A percentile compares a stretch with the other conserved stretches of the same genome.
These are phyloP conservation scores for Agriotes lineatus DNA, from an alignment of 2,888 invertebrate species.

Conservation along the genomic window DNA sequence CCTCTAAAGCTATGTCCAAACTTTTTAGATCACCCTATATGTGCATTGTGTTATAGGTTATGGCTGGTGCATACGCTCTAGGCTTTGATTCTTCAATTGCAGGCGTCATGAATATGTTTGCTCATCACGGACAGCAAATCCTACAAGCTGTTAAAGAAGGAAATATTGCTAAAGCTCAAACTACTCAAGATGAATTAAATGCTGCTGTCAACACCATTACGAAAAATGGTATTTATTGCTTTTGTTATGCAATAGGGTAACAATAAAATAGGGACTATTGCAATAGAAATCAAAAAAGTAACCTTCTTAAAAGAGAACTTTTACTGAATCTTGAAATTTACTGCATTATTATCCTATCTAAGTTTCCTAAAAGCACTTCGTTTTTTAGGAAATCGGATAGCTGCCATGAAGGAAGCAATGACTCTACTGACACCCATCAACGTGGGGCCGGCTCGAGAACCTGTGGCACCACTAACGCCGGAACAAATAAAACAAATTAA, in stretches of 20 bases:
- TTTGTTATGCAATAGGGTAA: too few species aligned
- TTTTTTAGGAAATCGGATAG: conserved; percentile 72
- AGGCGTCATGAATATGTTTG: conserved; percentile 77
- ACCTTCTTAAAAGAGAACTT: too few species aligned
- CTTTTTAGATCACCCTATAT: too few species aligned
- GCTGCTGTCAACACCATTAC: conserved; percentile 60
- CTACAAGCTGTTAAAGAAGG: conserved; percentile 68
- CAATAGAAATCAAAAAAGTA: too few species aligned
- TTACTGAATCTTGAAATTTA: too few species aligned
- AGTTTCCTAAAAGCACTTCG: too few species aligned
- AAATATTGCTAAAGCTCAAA: conserved; percentile 66
- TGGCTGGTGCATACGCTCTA: conserved; percentile 75
- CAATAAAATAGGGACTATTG: too few species aligned
- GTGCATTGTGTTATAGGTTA: conserved; percentile 73
- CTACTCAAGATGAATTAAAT: conserved; percentile 67
- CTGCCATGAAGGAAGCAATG: conserved; percentile 80
- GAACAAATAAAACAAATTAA: conserved; percentile 55
- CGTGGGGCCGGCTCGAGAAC: conserved; percentile 73
- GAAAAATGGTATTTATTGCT: conserved; percentile 54
- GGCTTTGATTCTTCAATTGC: conserved; percentile 82
- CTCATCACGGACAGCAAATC: conserved; percentile 71
- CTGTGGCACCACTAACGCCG: conserved; percentile 67
- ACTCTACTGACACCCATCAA: conserved; percentile 71
- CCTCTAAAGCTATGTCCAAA: too few species aligned
- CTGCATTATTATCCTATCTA: too few species aligned